phyloP scores from a whole-genome alignment of 2,113 vertebrate species.

The Mirza zaza region DNA sequence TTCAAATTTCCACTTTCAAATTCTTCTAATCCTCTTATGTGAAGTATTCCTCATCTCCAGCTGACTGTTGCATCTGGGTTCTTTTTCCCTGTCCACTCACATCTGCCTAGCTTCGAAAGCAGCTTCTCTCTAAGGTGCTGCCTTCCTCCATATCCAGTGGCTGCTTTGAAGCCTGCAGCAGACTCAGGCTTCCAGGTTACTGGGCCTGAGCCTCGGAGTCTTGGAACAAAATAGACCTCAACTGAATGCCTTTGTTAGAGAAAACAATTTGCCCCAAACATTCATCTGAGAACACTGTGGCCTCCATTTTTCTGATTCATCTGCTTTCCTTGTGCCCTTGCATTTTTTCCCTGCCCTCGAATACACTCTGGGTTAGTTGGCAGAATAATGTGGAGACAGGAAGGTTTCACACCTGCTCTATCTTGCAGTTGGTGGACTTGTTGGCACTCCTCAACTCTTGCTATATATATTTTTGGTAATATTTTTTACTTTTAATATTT shows the following conservation, averaged over 20 bases:
- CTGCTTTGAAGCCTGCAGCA: background rate
- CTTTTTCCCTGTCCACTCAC: background rate
- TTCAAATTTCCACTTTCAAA: background rate
- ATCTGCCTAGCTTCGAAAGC: too few relatives aligned
- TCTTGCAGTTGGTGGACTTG: background rate
- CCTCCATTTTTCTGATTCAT: background rate
- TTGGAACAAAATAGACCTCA: background rate
- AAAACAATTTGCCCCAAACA: background rate
- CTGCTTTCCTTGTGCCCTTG: background rate
- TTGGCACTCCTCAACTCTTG: background rate
- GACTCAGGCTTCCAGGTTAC: background rate
- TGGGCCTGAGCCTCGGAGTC: background rate
- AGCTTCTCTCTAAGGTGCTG: background rate
- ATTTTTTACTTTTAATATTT: background rate
- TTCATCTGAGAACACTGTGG: background rate
- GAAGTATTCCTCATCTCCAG: background rate
- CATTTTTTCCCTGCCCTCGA: too few relatives aligned
- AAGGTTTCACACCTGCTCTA: background rate
- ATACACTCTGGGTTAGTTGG: background rate
- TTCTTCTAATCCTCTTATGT: background rate
- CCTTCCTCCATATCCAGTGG: background rate
- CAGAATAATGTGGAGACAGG: background rate
- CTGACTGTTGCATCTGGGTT: background rate
- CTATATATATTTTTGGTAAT: background rate
- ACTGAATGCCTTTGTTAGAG: background rate